These are phyloP conservation scores for Argyrosomus japonicus DNA, from an alignment of 2,113 vertebrate genomes.

Conservation along the genomic window DNA sequence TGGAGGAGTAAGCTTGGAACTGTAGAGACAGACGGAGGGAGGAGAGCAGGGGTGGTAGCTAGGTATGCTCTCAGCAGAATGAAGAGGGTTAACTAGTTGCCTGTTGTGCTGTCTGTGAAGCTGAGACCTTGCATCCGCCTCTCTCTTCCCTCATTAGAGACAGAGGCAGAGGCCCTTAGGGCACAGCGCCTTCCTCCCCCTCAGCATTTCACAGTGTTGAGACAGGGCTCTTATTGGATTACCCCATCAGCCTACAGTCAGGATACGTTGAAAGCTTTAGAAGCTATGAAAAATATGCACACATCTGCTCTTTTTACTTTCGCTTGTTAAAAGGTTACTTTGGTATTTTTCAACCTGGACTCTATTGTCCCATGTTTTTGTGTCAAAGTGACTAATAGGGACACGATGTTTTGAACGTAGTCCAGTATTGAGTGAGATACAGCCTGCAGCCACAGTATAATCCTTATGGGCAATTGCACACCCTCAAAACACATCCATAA, in stretches of 20 bases:
- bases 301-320: conserved; percentile 35
- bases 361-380: too few relatives aligned
- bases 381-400: too few relatives aligned
- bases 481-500: too few relatives aligned
- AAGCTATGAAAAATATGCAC: conserved; percentile 43
- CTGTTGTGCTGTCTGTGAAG: conserved; percentile 65
- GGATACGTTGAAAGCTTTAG: conserved; percentile 49
- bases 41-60: conserved; percentile 28
- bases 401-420: too few relatives aligned
- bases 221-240: conserved; percentile 68
- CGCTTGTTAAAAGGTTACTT: conserved; percentile 14
- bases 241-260: conserved; percentile 51
- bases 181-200: conserved; percentile 55
- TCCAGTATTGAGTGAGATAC: too few relatives aligned
- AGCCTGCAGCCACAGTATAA: too few relatives aligned
- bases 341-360: too few relatives aligned
- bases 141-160: conserved; percentile 76
- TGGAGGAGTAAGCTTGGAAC: conserved; percentile 41
- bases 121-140: conserved; percentile 51
- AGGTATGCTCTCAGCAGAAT: conserved; percentile 30
- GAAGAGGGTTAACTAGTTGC: conserved; percentile 68
- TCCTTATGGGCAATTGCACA: too few relatives aligned
- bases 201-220: conserved; percentile 61
- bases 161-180: conserved; percentile 54
- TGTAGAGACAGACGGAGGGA: conserved; percentile 27